Evolutionary conservation across 2,797 vertebrate species (phyloP), one percentile per base, ranked within the genome.

Genomic region (Poeciliopsis gracilis): DNA sequence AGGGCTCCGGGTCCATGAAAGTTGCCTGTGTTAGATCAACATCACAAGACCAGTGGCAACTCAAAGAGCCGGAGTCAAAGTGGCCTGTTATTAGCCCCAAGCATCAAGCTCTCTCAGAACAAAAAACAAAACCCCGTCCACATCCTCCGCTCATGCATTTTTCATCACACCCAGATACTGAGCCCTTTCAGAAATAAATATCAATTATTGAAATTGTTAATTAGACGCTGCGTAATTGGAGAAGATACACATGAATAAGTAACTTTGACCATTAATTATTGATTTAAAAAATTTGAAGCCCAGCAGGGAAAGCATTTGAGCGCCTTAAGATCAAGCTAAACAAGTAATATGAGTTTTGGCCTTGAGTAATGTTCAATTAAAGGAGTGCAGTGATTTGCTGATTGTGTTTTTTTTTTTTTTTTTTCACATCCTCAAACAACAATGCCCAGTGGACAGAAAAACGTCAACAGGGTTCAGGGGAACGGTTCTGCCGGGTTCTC

Each of bases 141-240:
- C 80, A 92, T 94, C 94, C 67, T 92, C 94, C 61, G 87, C 90
- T 95, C 93, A 96, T 95, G 87, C 93, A 96, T 96, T 93, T 94
- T 95, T 95, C 90, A 96, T 95, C 87, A 92, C 84, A 90, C 88
- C 88, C 85, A 92, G 92, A 95, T 94, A 94, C 90, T 55, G 77
- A 93, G 86, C 85, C 83, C 94, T 95, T 94, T 95, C 90, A 94
- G 93, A 95, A 95, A 95, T 93, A 93, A 95, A 95, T 95, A 96
- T 96, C 95, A 96, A 96, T 96, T 95, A 96, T 96, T 96, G 95
- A 96, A 95, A 95, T 91, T 93, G 93, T 95, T 96, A 95, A 96
- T 96, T 96, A 96, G 94, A 93, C 75, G 30, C 87, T 86, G 80
- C 86, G 84, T 94, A 96, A 96, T 95, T 95, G 93, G 93, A 82